Evolutionary conservation across 2,797 vertebrate species (phyloP), one percentile per base, ranked within the genome.

Genomic region (Dermochelys coriacea): DNA sequence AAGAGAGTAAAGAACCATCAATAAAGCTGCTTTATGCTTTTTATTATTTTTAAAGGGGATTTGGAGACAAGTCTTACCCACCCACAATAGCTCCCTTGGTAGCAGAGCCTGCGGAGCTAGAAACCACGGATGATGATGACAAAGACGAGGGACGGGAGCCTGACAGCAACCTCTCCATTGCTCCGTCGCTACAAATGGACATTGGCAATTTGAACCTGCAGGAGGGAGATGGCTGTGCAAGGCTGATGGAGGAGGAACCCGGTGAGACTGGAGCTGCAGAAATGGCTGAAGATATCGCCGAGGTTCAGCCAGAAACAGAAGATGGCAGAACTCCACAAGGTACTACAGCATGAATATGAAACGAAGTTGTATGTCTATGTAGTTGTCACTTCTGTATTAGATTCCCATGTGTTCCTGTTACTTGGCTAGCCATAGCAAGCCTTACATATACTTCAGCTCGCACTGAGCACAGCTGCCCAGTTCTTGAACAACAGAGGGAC

Each of bases 41-140:
- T 71, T 93, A 55, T 97, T 97, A 87, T 45, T 87, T 91, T 89
- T 87, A 90, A 91, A 99, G 99, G 99, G 98, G 98, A 81, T 99
- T 98, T 98, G 99, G 99, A 93, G 99, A 99, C 97, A 99, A 99
- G 97, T 99, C 99, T 78, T 94, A 54, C 95, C 99, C 98, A 96
- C 99, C 99, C 41, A 96, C 98, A 95, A 97, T 99, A 94, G 96
- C 97, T 29, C 97, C 98, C 79, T 94, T 92, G 94, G 95, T 93
- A 55, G 94, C 34, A 21, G 92, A 97, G 80, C 80, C 97, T 75
- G 93, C 91, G 71, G 96, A 96, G 16, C 90, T 97, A 19, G 96
- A 91, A 91, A 96, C 54, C 1, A 19, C 82, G 82, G 92, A 95
- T 84, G 94, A 96, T 23, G 94, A 95, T 50, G 74, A 31, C 18